Evolutionary conservation across 2,113 vertebrate genomes (phyloP).

Genomic region (Mirza zaza): DNA sequence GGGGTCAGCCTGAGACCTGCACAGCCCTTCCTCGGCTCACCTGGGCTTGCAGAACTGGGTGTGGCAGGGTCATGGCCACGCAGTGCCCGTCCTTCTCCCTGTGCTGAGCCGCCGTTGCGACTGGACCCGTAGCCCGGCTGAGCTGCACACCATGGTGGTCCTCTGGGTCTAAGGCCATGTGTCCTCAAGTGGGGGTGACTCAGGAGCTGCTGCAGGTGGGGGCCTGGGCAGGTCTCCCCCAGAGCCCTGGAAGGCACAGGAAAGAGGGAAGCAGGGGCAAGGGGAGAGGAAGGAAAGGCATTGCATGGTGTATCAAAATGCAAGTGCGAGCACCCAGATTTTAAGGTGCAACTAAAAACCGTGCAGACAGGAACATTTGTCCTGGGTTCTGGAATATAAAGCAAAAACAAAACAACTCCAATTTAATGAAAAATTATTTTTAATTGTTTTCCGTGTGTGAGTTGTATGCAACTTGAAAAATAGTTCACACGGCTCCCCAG

Average conservation of each 20-base stretch:
- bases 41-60: accelerated
- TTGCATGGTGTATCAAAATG: accelerated
- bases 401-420: too few relatives aligned
- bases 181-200: not conserved
- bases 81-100: accelerated
- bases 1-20: accelerated
- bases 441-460: too few relatives aligned
- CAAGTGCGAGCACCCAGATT: accelerated
- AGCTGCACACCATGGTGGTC: accelerated
- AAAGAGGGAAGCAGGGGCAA: accelerated
- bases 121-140: accelerated
- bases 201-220: not conserved
- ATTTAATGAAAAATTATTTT: too few relatives aligned
- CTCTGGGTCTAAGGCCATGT: not conserved
- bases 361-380: not conserved
- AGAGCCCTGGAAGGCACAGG: not conserved
- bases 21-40: not conserved
- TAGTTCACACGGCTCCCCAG: too few relatives aligned
- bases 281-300: accelerated
- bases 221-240: not conserved
- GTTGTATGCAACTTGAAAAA: too few relatives aligned
- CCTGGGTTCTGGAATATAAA: not conserved
- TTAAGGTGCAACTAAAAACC: not conserved
- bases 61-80: accelerated
- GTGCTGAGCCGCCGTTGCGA: accelerated